These are phyloP conservation scores for Entelurus aequoreus DNA, from an alignment of 2,113 vertebrate species.

Conservation along the genomic window DNA sequence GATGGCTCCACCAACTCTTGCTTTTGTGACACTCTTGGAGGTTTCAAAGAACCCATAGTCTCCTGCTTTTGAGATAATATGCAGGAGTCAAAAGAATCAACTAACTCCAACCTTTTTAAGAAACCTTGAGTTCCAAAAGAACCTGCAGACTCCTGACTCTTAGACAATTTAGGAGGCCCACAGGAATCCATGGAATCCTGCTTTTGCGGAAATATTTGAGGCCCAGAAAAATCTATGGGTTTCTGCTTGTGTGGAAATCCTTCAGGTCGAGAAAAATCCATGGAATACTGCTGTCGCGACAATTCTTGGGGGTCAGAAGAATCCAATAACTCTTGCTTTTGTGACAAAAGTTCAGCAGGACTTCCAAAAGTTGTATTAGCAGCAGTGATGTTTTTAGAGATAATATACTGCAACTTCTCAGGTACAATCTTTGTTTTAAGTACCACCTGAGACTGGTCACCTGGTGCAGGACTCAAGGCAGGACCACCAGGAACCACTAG, in stretches of 20 bases:
- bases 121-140: too few relatives aligned
- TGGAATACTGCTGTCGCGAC: neutral
- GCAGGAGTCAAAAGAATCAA: neutral
- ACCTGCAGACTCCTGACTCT: too few relatives aligned
- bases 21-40: neutral
- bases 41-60: neutral
- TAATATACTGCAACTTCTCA: slow-evolving; percentile 30
- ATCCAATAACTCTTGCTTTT: neutral
- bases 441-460: slow-evolving; percentile 18
- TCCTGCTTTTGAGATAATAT: neutral
- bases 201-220: neutral
- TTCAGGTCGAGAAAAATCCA: neutral
- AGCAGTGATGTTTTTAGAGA: slow-evolving; percentile 24
- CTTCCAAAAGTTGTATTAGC: slow-evolving; percentile 4
- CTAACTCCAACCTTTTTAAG: neutral
- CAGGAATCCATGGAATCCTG: neutral
- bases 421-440: slow-evolving; percentile 21
- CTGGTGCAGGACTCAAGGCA: slow-evolving; percentile 1
- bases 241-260: neutral
- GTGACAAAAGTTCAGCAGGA: slow-evolving; percentile 13
- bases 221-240: neutral
- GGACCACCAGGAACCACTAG: neutral
- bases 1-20: neutral
- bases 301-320: neutral
- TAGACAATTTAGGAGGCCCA: neutral